phyloP scores from a whole-genome alignment of 2,888 invertebrate species.

The Pycnomerus fuliginosus region DNA sequence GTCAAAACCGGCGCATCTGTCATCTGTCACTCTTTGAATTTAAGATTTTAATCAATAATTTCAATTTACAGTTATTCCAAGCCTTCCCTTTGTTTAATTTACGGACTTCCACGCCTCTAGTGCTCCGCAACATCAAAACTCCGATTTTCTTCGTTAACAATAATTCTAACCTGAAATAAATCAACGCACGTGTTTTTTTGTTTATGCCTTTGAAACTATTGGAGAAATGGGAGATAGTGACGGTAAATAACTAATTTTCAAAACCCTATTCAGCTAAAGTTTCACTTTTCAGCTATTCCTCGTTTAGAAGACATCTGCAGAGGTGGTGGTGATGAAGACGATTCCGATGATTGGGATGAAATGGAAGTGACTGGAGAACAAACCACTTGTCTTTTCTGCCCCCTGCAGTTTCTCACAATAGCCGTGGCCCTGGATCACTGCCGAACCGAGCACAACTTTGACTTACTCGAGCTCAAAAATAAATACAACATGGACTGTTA shows the following conservation, averaged over 20 bases:
- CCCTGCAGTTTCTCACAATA: constrained; percentile 60
- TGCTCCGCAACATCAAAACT: neutral
- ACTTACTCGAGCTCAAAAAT: constrained; percentile 63
- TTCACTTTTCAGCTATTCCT: constrained; percentile 1
- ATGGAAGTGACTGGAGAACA: constrained; percentile 54
- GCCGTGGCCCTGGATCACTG: constrained; percentile 69
- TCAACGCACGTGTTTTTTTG: too few relatives aligned
- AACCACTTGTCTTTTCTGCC: constrained; percentile 73
- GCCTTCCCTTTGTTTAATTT: neutral
- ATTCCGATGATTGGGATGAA: constrained; percentile 59
- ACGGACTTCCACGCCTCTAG: too few relatives aligned
- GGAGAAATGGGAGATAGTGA: too few relatives aligned
- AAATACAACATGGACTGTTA: constrained; percentile 80
- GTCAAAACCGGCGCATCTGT: constrained; percentile 14
- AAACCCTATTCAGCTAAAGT: too few relatives aligned
- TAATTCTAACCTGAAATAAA: too few relatives aligned
- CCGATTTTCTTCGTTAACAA: too few relatives aligned
- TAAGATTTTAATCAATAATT: constrained; percentile 22
- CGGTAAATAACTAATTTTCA: too few relatives aligned
- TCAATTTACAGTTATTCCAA: constrained; percentile 19
- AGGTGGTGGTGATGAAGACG: constrained; percentile 34
- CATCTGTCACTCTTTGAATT: neutral
- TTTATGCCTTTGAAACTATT: too few relatives aligned
- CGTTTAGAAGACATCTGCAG: neutral
- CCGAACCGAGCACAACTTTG: constrained; percentile 64